phyloP scores from a whole-genome alignment of 2,797 vertebrate species.

The Xiphorhynchus erythropygius region DNA sequence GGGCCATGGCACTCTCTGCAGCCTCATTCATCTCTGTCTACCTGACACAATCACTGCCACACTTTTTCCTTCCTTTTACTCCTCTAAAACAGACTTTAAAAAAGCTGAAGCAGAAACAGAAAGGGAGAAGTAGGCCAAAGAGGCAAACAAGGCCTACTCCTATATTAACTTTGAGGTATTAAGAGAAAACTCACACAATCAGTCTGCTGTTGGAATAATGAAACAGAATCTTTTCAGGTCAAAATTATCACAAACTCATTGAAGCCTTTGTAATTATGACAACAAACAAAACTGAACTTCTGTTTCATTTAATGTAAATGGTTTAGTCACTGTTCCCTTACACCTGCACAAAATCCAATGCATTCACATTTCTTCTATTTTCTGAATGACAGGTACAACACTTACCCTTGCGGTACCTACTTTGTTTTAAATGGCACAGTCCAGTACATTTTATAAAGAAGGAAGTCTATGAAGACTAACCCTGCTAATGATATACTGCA shows the following conservation, averaged over 20 bases:
- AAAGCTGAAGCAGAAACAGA: neutral
- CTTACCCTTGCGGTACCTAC: neutral
- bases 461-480: neutral
- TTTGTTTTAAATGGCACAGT: neutral
- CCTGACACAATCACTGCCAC: accelerated
- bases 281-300: neutral
- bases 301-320: neutral
- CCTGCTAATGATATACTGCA: neutral
- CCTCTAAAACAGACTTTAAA: neutral
- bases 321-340: neutral
- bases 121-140: neutral
- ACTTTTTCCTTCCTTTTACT: neutral
- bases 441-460: neutral
- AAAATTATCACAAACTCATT: neutral
- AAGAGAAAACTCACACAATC: neutral
- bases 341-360: neutral
- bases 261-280: neutral
- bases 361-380: neutral
- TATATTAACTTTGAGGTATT: neutral
- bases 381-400: neutral
- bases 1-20: neutral
- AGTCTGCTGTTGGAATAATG: neutral
- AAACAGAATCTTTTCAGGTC: neutral
- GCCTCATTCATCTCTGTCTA: neutral
- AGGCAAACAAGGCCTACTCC: neutral